These are phyloP conservation scores for Rhea pennata DNA, from an alignment of 2,113 vertebrate species.

Conservation along the genomic window DNA sequence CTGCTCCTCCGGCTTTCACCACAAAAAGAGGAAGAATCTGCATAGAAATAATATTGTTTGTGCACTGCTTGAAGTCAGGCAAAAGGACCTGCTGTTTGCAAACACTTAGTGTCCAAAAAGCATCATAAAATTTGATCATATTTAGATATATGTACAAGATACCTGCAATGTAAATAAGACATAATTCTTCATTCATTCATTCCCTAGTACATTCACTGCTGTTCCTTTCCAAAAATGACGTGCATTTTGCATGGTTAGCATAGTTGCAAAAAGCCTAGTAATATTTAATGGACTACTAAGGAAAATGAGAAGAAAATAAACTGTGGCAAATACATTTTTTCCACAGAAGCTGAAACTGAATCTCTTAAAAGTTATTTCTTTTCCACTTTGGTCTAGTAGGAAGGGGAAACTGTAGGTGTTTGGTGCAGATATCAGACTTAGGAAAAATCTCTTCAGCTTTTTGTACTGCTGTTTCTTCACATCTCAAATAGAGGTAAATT, in stretches of 20 bases:
- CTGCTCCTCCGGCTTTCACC: not conserved
- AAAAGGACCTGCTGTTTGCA: not conserved
- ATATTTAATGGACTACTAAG: not conserved
- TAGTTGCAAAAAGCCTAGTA: not conserved
- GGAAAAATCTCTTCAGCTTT: not conserved
- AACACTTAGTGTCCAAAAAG: not conserved
- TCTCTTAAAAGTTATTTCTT: not conserved
- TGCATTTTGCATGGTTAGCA: not conserved
- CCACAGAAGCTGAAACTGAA: not conserved
- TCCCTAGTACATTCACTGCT: not conserved
- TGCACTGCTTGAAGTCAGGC: not conserved
- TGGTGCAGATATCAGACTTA: not conserved
- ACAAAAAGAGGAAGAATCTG: not conserved
- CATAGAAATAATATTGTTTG: not conserved
- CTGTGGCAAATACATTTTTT: not conserved
- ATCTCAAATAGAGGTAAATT: not conserved
- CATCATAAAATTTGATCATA: not conserved
- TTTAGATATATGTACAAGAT: not conserved
- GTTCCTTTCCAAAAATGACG: not conserved
- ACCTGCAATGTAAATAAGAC: not conserved
- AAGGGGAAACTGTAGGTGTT: not conserved
- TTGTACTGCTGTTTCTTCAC: not conserved
- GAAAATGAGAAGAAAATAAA: not conserved
- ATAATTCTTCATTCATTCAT: not conserved
- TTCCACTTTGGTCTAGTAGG: not conserved